phyloP scores from a whole-genome alignment of 1,140 invertebrate species.

The Rhizoglyphus robini region DNA sequence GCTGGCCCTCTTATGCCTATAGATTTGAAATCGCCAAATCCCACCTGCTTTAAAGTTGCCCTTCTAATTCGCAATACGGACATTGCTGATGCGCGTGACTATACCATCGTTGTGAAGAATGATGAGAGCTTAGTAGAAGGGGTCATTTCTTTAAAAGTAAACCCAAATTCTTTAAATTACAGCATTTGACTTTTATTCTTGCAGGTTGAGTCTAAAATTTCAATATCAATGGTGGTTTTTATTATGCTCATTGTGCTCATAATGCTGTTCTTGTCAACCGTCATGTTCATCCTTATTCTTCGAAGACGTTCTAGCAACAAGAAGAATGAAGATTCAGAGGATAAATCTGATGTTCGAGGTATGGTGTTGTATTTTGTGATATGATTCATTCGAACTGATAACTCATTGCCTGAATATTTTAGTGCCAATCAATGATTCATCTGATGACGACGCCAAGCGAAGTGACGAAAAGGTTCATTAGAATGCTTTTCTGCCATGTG shows the following conservation, averaged over 20 bases:
- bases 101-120: not conserved
- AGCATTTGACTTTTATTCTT: not conserved
- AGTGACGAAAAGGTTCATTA: constrained; percentile 8
- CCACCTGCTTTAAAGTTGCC: not conserved
- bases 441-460: not conserved
- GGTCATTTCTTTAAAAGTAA: not conserved
- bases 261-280: not conserved
- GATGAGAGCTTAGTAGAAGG: not conserved
- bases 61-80: not conserved
- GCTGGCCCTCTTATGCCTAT: not conserved
- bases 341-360: constrained; percentile 11
- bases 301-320: not conserved
- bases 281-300: not conserved
- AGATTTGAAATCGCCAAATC: not conserved
- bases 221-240: not conserved
- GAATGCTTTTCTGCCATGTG: not conserved
- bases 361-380: not conserved
- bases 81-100: not conserved
- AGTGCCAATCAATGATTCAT: constrained; percentile 10
- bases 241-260: not conserved
- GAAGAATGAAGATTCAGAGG: not conserved
- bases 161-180: not conserved
- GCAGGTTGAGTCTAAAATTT: not conserved
- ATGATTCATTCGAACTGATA: not conserved
- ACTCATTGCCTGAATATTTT: not conserved